Percentiles rank a stretch among this genome's conserved stretches.
Conservation (phyloP, 2,113 vertebrate species). For the Lepus americanus region DNA sequence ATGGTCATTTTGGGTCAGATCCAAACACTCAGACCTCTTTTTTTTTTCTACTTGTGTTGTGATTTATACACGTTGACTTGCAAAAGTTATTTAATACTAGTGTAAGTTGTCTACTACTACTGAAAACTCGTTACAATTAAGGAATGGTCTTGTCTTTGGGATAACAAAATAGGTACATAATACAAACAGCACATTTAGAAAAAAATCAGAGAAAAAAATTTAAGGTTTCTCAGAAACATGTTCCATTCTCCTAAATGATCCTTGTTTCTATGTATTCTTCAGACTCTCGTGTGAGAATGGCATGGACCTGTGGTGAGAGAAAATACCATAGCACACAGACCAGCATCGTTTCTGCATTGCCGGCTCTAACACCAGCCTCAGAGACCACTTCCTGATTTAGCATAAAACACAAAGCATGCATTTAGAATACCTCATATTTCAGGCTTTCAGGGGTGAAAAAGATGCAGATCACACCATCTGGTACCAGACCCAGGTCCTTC, state of each 20-base stretch:
- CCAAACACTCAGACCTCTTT: slow-evolving; percentile 79
- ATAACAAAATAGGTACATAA: slow-evolving; percentile 25
- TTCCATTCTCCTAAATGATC: background rate
- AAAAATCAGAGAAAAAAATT: slow-evolving; percentile 30
- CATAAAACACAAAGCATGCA: background rate
- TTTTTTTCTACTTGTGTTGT: slow-evolving; percentile 70
- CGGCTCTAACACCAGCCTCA: background rate
- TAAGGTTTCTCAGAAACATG: background rate
- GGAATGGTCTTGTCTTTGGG: rapidly evolving
- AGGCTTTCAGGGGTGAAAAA: background rate
- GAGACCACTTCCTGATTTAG: slow-evolving; percentile 61
- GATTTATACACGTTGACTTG: slow-evolving; percentile 78
- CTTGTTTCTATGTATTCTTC: background rate
- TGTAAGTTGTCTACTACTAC: slow-evolving; percentile 29
- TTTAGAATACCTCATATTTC: background rate
- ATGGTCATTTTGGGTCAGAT: slow-evolving; percentile 82
- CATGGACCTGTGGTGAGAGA: background rate
- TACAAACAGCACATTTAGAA: slow-evolving; percentile 46
- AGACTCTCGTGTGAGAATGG: background rate
- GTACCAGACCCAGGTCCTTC: background rate
- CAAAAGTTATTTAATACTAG: slow-evolving; percentile 60
- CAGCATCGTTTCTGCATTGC: too few species aligned
- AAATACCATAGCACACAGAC: background rate
- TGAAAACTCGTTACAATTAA: slow-evolving; percentile 59
- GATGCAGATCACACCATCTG: slow-evolving; percentile 17